These are phyloP conservation scores for Doryteuthis pealeii DNA, from an alignment of 1,140 invertebrate species.

Conservation along the genomic window DNA sequence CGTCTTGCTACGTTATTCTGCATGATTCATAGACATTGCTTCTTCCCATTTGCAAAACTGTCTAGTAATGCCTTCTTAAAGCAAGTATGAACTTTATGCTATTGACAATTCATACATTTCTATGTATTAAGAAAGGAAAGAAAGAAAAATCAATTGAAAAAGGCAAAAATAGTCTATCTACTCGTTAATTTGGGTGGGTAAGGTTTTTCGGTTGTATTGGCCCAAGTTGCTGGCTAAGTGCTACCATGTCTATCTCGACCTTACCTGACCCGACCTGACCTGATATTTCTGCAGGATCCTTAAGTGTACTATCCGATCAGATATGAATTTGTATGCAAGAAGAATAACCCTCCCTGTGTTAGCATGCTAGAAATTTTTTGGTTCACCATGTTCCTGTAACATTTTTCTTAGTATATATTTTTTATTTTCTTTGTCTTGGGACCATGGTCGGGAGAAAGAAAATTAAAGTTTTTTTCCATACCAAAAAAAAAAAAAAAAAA, in stretches of 20 bases:
- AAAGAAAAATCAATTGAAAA: too few species aligned
- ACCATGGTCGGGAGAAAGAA: conserved; percentile 13
- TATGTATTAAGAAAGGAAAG: not conserved
- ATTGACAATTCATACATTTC: conserved; percentile 7
- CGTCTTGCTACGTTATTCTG: conserved; percentile 10
- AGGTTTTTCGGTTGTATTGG: not conserved
- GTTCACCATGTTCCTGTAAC: conserved; percentile 10
- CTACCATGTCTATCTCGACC: not conserved
- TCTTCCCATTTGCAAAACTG: conserved; percentile 11
- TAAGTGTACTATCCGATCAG: conserved; percentile 9
- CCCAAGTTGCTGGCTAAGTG: not conserved
- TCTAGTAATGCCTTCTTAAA: conserved; percentile 11
- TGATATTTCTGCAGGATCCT: not conserved
- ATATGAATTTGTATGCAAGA: conserved; percentile 8
- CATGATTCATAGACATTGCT: conserved; percentile 10
- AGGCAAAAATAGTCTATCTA: not conserved
- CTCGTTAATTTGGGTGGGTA: too few species aligned
- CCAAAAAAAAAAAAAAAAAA: not conserved
- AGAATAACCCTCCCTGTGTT: conserved; percentile 7
- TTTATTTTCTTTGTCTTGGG: conserved; percentile 4
- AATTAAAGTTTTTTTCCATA: not conserved
- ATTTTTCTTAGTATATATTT: not conserved
- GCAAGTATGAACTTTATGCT: not conserved
- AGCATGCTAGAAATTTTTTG: conserved; percentile 4
- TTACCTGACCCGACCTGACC: not conserved